A percentile compares a stretch with the other conserved stretches of the same genome.
Conservation (phyloP, 2,797 vertebrate genomes). For the Crypturellus tataupa region DNA sequence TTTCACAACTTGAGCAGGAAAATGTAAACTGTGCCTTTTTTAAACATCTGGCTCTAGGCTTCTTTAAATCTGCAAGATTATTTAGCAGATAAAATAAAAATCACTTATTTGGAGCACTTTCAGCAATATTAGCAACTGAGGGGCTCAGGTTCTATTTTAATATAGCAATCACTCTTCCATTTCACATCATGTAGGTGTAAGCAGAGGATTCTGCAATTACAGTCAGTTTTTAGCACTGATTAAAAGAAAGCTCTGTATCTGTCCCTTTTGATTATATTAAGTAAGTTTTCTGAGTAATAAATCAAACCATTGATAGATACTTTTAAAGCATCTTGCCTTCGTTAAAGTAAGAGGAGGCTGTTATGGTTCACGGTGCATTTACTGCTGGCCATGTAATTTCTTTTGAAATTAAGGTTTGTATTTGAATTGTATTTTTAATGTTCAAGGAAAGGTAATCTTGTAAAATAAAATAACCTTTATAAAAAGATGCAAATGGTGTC, state of each 20-base stretch:
- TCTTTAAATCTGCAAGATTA: slow-evolving; percentile 76
- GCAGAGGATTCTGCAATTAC: slow-evolving; percentile 63
- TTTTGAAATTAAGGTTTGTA: slow-evolving; percentile 76
- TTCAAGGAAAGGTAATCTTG: slow-evolving; percentile 84
- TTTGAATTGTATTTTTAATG: slow-evolving; percentile 81
- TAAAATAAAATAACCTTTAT: slow-evolving; percentile 71
- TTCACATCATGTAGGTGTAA: slow-evolving; percentile 55
- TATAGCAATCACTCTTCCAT: slow-evolving; percentile 68
- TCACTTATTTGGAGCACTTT: slow-evolving; percentile 83
- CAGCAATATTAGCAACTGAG: slow-evolving; percentile 80
- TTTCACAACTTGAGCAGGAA: slow-evolving; percentile 77
- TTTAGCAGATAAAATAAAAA: no score
- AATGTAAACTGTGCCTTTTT: slow-evolving; percentile 83
- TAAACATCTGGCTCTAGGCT: slow-evolving; percentile 72
- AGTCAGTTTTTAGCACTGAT: slow-evolving; percentile 57
- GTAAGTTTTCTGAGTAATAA: slow-evolving; percentile 49
- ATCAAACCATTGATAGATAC: slow-evolving; percentile 52
- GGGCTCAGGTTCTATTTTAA: slow-evolving; percentile 78
- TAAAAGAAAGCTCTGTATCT: slow-evolving; percentile 69
- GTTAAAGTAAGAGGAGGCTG: slow-evolving; percentile 61
- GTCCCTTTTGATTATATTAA: slow-evolving; percentile 51
- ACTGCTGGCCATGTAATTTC: slow-evolving; percentile 82
- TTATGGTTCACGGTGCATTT: slow-evolving; percentile 82
- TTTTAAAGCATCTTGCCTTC: slow-evolving; percentile 63
- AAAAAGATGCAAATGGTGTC: slow-evolving; percentile 75